Conservation (phyloP, 2,888 invertebrate genomes). For the Scotopteryx bipunctaria region DNA sequence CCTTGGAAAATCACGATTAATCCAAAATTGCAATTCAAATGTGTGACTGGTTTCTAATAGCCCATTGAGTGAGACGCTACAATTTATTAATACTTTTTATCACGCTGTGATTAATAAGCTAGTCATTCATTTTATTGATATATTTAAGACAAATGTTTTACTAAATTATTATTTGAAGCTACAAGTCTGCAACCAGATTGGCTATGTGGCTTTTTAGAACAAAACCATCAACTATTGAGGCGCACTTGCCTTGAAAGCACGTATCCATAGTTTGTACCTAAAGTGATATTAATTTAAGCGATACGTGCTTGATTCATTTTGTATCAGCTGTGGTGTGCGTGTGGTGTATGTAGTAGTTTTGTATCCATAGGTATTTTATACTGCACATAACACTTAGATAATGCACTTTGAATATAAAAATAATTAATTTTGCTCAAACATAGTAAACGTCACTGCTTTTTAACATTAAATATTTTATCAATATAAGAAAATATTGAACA, state of each 20-base stretch:
- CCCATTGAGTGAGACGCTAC: conserved; percentile 33
- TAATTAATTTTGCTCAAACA: conserved; percentile 65
- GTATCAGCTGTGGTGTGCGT: conserved; percentile 51
- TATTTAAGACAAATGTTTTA: conserved; percentile 10
- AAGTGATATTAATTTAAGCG: conserved; percentile 82
- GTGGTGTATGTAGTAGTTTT: conserved; percentile 42
- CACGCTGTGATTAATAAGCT: conserved; percentile 34
- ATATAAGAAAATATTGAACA: conserved; percentile 2
- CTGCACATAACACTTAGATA: conserved; percentile 46
- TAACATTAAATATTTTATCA: conserved; percentile 26
- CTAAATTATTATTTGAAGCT: conserved; percentile 23
- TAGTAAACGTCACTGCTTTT: conserved; percentile 44
- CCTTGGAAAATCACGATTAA: conserved; percentile 31
- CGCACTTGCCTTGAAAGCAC: conserved; percentile 33
- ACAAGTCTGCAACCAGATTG: conserved; percentile 35
- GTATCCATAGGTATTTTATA: conserved; percentile 50
- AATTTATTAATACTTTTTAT: conserved; percentile 17
- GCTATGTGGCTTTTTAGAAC: conserved; percentile 42
- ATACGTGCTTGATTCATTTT: conserved; percentile 72
- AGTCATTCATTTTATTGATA: conserved; percentile 30
- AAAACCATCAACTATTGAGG: conserved; percentile 42
- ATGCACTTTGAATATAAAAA: conserved; percentile 45
- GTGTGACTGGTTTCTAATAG: conserved; percentile 27
- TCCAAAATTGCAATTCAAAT: conserved; percentile 17
- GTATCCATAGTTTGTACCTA: conserved; percentile 58